A percentile compares a stretch with the other conserved stretches of the same genome.
Conservation (phyloP, 2,113 vertebrate genomes). For the Trematomus loennbergii region DNA sequence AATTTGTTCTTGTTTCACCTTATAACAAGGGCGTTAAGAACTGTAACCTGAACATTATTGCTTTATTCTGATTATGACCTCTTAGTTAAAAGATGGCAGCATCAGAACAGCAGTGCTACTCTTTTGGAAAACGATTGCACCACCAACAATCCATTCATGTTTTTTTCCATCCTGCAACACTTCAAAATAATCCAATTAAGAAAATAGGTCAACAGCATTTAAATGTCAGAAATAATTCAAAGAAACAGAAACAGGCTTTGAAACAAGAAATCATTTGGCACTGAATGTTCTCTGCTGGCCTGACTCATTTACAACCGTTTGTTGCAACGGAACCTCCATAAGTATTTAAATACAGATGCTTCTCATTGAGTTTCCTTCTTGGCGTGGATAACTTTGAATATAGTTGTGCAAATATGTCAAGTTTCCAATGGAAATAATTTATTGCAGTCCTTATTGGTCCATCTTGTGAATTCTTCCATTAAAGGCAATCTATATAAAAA, state of each 20-base stretch:
- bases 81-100: conserved; percentile 5
- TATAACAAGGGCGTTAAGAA: neutral
- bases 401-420: conserved; percentile 58
- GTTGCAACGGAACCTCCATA: neutral
- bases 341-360: neutral
- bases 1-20: neutral
- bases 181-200: conserved; percentile 16
- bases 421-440: conserved; percentile 12
- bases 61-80: conserved; percentile 13
- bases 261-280: neutral
- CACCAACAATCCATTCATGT: neutral
- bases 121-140: neutral
- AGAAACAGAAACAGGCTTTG: neutral
- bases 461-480: too few relatives aligned
- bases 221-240: neutral
- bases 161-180: neutral
- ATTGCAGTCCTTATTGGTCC: too few relatives aligned
- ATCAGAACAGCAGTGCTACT: neutral
- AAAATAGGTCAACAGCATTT: neutral
- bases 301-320: neutral
- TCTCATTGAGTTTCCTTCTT: neutral
- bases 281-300: neutral
- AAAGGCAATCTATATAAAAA: too few relatives aligned
- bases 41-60: too few relatives aligned
- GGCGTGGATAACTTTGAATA: neutral